A percentile compares a stretch with the other conserved stretches of the same genome.
Conservation (phyloP, 2,888 invertebrate genomes). For the Diplazon laetatorius region DNA sequence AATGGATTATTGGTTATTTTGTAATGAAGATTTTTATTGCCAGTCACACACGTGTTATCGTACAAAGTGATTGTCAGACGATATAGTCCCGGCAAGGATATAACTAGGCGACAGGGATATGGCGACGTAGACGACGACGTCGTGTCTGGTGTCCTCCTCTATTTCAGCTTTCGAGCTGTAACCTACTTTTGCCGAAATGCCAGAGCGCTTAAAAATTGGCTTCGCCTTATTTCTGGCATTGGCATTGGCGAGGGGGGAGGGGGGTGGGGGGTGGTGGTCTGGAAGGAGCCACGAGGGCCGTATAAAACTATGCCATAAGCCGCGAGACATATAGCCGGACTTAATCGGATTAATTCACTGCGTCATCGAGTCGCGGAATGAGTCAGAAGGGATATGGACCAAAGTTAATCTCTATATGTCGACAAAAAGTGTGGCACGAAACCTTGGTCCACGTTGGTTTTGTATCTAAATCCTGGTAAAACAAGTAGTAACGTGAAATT, state of each 20-base stretch:
- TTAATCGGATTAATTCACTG: conserved; percentile 40
- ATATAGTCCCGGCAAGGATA: conserved; percentile 55
- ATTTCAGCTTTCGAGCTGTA: conserved; percentile 44
- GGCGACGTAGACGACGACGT: conserved; percentile 25
- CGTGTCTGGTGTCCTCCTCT: conserved; percentile 38
- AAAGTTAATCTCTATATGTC: background rate
- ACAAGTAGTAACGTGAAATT: background rate
- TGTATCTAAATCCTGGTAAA: background rate
- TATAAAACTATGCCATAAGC: conserved; percentile 3
- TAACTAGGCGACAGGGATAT: conserved; percentile 1
- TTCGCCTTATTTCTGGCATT: conserved; percentile 46
- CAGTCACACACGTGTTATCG: background rate
- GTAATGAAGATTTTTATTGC: background rate
- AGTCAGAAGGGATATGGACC: conserved; percentile 12
- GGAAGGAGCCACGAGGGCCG: conserved; percentile 23
- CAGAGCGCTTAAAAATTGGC: conserved; percentile 41
- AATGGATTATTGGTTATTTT: background rate
- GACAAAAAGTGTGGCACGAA: background rate
- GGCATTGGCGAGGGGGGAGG: conserved; percentile 13
- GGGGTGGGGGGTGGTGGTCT: background rate
- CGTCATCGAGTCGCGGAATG: conserved; percentile 13
- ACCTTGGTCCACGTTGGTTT: background rate
- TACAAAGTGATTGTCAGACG: conserved; percentile 10
- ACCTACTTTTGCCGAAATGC: conserved; percentile 59
- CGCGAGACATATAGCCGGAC: background rate